Conservation (phyloP, 2,113 vertebrate species). For the Stictonetta naevosa region DNA sequence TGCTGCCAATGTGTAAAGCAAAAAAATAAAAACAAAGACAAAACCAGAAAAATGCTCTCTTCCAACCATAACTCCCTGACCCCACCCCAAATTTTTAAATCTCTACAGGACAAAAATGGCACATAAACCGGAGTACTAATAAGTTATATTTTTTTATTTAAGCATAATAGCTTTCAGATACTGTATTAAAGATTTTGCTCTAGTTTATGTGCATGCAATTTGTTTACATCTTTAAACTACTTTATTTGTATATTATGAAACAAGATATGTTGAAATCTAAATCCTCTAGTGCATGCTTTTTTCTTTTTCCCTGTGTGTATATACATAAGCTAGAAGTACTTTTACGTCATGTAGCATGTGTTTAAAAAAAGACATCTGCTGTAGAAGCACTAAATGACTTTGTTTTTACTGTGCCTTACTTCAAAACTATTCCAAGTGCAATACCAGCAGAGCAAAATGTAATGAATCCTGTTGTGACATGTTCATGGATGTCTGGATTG, state of each 20-base stretch:
- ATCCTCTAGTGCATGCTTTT: constrained; percentile 74
- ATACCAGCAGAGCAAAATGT: constrained; percentile 70
- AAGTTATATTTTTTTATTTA: constrained; percentile 82
- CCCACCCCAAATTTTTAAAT: constrained; percentile 1
- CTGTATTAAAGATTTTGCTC: constrained; percentile 76
- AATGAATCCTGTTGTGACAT: constrained; percentile 45
- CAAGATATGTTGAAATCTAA: constrained; percentile 53
- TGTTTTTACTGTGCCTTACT: constrained; percentile 74
- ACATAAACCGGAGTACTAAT: constrained; percentile 74
- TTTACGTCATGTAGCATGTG: constrained; percentile 70
- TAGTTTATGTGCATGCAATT: constrained; percentile 78
- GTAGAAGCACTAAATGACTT: constrained; percentile 74
- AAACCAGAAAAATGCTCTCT: neutral
- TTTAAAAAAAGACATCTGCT: constrained; percentile 65
- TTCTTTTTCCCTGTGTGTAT: constrained; percentile 57
- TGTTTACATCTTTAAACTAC: constrained; percentile 77
- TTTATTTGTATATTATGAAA: constrained; percentile 76
- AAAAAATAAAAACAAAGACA: neutral
- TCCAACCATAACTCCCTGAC: neutral
- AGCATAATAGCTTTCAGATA: constrained; percentile 75
- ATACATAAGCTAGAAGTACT: constrained; percentile 74
- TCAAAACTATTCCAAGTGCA: constrained; percentile 74
- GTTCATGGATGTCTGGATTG: constrained; percentile 53
- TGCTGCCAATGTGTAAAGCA: constrained; percentile 41
- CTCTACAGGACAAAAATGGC: constrained; percentile 69